Evolutionary conservation across 2,113 vertebrate genomes (phyloP), one percentile per base, ranked within the genome.

Genomic region (Lophotis ruficrista): DNA sequence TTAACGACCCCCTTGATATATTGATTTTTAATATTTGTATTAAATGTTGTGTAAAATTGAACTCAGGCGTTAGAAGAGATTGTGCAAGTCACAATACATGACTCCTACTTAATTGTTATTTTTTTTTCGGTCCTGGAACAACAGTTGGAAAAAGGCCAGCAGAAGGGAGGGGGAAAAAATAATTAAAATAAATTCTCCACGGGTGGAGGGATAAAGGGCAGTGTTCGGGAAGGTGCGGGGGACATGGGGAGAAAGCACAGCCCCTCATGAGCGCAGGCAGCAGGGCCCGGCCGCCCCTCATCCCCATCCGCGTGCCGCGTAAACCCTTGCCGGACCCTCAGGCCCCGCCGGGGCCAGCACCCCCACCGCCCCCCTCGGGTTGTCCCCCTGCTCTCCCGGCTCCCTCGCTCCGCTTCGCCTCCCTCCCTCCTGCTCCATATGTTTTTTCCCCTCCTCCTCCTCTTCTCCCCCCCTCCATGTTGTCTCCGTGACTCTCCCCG

Each of bases 21-120:
- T 98, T 97, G 98, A 98, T 98, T 98, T 98, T 98, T 98, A 98
- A 98, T 98, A 97, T 98, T 97, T 94, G 95, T 97, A 97, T 98
- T 98, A 97, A 98, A 98, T 98, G 98, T 97, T 97, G 96, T 97
- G 96, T 98, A 98, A 98, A 98, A 98, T 98, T 98, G 97, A 98
- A 94, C 98, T 97, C 97, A 95, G 96, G 97, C 97, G 96, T 96
- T 96, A 96, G 97, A 97, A 96, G 97, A 98, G 96, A 97, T 97
- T 97, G 97, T 97, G 97, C 97, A 97, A 98, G 98, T 97, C 97
- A 97, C 97, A 95, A 98, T 97, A 97, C 94, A 96, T 96, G 97
- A 97, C 97, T 98, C 95, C 97, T 97, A 97, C 96, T 98, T 98
- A 98, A 98, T 97, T 97, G 98, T 98, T 97, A 89, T 66, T 66